Conservation (phyloP, 2,797 vertebrate species). For the Takifugu ocellatus region DNA sequence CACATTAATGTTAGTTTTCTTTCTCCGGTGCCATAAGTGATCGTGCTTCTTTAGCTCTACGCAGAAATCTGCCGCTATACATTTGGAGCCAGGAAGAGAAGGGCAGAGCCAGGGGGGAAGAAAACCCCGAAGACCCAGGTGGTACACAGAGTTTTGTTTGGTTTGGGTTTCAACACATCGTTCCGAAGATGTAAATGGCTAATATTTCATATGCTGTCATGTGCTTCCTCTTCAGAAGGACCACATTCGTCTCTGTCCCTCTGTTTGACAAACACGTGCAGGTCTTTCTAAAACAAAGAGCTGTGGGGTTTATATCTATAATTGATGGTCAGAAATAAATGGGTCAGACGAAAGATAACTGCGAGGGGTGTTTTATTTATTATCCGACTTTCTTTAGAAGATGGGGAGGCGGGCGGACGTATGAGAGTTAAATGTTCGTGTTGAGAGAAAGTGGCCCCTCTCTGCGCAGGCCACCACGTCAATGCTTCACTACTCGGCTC, state of each 20-base stretch:
- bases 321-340: slow-evolving; percentile 65
- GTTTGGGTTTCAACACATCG: slow-evolving; percentile 39
- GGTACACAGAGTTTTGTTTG: slow-evolving; percentile 24
- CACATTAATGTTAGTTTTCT: not conserved
- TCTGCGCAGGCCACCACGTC: slow-evolving; percentile 33
- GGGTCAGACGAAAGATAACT: slow-evolving; percentile 43
- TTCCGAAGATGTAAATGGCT: slow-evolving; percentile 49
- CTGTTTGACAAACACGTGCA: slow-evolving; percentile 48
- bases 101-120: not conserved
- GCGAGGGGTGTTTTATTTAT: slow-evolving; percentile 56
- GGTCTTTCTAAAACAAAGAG: not conserved
- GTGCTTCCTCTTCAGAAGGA: slow-evolving; percentile 45
- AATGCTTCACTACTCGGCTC: slow-evolving; percentile 47
- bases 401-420: slow-evolving; percentile 27
- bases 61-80: too few species aligned
- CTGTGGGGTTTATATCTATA: slow-evolving; percentile 15
- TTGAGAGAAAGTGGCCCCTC: slow-evolving; percentile 58
- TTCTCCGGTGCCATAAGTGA: too few species aligned
- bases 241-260: slow-evolving; percentile 43
- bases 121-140: slow-evolving; percentile 22
- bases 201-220: slow-evolving; percentile 50
- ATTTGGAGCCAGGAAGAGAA: slow-evolving; percentile 1
- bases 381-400: slow-evolving; percentile 33
- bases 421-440: slow-evolving; percentile 41
- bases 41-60: too few species aligned